phyloP scores from a whole-genome alignment of 2,888 invertebrate species.

The Monochamus alternatus region DNA sequence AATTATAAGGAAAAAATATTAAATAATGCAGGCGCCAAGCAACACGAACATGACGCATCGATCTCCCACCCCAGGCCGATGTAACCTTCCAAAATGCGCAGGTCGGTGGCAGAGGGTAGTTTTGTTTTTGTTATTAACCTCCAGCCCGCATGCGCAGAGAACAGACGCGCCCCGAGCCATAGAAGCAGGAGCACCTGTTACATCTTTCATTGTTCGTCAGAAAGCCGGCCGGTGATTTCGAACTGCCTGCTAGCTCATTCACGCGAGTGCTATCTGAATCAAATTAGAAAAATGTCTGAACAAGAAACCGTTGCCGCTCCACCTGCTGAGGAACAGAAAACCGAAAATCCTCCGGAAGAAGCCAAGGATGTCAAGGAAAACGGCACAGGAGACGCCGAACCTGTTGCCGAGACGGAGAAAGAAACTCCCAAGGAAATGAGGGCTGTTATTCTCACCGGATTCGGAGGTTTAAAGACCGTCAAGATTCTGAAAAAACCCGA shows the following conservation, averaged over 20 bases:
- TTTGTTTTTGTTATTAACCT: conserved; percentile 52
- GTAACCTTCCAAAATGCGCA: conserved; percentile 4
- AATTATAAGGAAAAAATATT: no score
- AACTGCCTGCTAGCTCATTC: conserved; percentile 20
- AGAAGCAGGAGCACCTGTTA: conserved; percentile 62
- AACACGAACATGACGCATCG: background rate
- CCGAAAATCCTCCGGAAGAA: conserved; percentile 55
- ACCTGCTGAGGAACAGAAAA: conserved; percentile 60
- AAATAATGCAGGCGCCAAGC: no score
- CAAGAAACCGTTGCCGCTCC: conserved; percentile 56
- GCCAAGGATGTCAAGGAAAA: conserved; percentile 68
- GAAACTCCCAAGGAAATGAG: conserved; percentile 86
- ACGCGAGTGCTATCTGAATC: conserved; percentile 37
- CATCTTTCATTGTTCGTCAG: conserved; percentile 62
- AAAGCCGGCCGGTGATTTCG: conserved; percentile 34
- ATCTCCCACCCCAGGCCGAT: background rate
- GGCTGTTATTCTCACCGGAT: conserved; percentile 87
- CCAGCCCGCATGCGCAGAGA: conserved; percentile 61
- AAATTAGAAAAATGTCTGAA: conserved; percentile 59
- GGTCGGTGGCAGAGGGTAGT: conserved; percentile 49
- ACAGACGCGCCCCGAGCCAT: conserved; percentile 64
- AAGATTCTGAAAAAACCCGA: conserved; percentile 88
- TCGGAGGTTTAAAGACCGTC: conserved; percentile 89
- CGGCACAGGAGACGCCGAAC: conserved; percentile 70
- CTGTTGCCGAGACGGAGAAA: conserved; percentile 61